Base-by-base conservation (phyloP, 2,797 vertebrate genomes). In the Mus caroli region DNA sequence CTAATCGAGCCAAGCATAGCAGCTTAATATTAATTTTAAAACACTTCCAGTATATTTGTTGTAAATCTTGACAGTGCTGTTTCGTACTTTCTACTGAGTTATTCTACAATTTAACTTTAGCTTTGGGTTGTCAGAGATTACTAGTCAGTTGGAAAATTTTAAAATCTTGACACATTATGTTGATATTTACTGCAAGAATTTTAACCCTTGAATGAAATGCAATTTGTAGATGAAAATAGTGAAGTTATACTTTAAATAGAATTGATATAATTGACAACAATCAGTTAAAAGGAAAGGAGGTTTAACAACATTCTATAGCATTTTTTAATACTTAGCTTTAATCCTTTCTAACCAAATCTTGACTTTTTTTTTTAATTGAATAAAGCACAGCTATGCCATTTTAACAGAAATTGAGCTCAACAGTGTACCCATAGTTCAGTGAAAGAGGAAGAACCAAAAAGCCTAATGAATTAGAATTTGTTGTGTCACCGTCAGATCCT, bases 21-120 rank as follows among this genome's bases (percentile, higher is more conserved):
- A 97, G 97, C 96, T 97, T 98, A 98, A 97, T 98, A 99, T 98
- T 98, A 98, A 98, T 98, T 98, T 98, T 98, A 98, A 98, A 98
- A 96, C 62, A 97, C 97, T 98, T 97, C 94, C 95, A 98, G 91
- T 90, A 20, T 98, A 98, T 98, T 98, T 98, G 97, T 98, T 97
- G 90, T 98, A 98, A 98, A 98, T 98, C 97, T 98, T 98, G 75
- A 96, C 90, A 89, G 79, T 97, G 96, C 96, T 97, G 64, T 91
- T 98, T 92, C 50, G 0, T 98, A 95, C 98, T 98, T 98, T 93
- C 96, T 98, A 97, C 97, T 97, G 97, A 98, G 96, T 98, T 98
- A 97, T 97, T 98, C 93, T 97, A 76, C 82, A 91, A 75, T 97
- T 98, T 98, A 96, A 90, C 76, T 97, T 98, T 87, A 97, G 76